phyloP scores from a whole-genome alignment of 2,113 vertebrate species.

The Elephantulus edwardii region DNA sequence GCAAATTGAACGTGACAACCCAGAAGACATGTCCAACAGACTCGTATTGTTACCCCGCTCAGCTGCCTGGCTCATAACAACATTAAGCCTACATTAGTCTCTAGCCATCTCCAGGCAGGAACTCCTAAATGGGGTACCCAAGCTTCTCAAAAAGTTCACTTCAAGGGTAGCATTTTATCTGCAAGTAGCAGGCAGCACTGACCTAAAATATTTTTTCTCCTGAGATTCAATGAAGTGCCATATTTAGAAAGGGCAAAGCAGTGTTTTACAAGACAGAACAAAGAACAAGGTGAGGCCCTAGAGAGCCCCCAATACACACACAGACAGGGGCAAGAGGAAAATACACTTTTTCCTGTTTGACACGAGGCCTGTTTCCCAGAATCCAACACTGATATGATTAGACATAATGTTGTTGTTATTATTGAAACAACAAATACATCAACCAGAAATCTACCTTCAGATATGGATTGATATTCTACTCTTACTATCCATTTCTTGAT shows the following conservation, averaged over 20 bases:
- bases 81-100: conserved; percentile 84
- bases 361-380: neutral
- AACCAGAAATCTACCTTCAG: neutral
- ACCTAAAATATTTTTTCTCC: conserved; percentile 49
- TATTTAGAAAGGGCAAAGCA: neutral
- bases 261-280: neutral
- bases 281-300: neutral
- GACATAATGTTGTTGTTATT: neutral
- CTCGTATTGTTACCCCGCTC: conserved; percentile 89
- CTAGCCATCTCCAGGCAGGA: conserved; percentile 65
- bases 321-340: neutral
- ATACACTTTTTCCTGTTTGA: neutral
- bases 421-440: neutral
- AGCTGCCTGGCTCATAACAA: conserved; percentile 88
- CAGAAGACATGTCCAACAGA: conserved; percentile 95
- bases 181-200: neutral
- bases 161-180: neutral
- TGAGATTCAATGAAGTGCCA: neutral
- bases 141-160: conserved; percentile 67
- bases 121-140: conserved; percentile 53
- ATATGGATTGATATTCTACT: neutral
- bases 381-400: neutral
- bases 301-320: neutral
- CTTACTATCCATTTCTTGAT: neutral
- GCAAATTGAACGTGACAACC: conserved; percentile 99